Evolutionary conservation across 2,888 invertebrate genomes (phyloP).

Genomic region (Augochlorella aurata): DNA sequence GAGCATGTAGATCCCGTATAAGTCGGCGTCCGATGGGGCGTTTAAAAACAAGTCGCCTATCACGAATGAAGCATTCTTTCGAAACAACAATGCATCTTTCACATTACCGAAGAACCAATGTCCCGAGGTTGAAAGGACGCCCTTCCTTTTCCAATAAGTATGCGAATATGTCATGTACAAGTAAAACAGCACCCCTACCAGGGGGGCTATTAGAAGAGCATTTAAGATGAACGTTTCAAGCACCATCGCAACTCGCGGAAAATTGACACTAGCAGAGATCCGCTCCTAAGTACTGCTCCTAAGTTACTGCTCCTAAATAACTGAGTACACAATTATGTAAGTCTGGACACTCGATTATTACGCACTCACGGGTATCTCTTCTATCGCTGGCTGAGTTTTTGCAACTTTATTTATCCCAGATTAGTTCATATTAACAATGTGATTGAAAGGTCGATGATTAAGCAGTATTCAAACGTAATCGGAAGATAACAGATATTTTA

Average conservation of each 20-base stretch:
- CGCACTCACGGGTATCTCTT: not conserved
- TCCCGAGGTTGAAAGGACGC: slow-evolving; percentile 62
- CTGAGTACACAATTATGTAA: slow-evolving; percentile 14
- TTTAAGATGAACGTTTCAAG: not conserved
- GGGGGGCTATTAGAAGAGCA: not conserved
- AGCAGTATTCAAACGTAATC: too few species aligned
- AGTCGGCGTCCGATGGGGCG: slow-evolving; percentile 58
- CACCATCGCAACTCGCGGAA: not conserved
- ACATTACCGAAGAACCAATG: slow-evolving; percentile 70
- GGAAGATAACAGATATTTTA: too few species aligned
- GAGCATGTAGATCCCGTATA: slow-evolving; percentile 82
- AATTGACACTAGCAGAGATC: not conserved
- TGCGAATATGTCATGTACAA: slow-evolving; percentile 64
- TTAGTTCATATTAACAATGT: too few species aligned
- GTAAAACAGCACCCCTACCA: slow-evolving; percentile 23
- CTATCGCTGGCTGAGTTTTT: too few species aligned
- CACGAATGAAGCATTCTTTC: slow-evolving; percentile 47
- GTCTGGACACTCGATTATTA: not conserved
- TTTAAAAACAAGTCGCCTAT: slow-evolving; percentile 64
- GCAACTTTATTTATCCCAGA: too few species aligned
- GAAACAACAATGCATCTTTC: slow-evolving; percentile 59
- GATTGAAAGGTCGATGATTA: too few species aligned
- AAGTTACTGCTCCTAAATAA: not conserved
- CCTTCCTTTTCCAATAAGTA: slow-evolving; percentile 69
- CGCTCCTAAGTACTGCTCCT: not conserved